Base-by-base conservation (phyloP, 1,140 invertebrate genomes). In the Temnothorax longispinosus region DNA sequence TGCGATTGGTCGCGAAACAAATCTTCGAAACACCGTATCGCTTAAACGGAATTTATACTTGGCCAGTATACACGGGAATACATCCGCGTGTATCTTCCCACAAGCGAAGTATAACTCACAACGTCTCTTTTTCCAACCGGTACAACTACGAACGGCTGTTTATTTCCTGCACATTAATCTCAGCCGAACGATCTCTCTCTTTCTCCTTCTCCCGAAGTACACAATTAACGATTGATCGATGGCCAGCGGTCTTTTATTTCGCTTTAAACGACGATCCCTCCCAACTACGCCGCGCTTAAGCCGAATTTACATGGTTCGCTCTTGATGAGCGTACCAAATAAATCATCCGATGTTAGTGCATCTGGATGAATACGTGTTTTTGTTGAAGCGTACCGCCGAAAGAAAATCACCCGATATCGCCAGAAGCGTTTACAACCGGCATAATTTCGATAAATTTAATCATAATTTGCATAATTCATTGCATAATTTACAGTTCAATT, bases 151-250 rank as follows among this genome's bases (percentile, higher is more conserved):
- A 69, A 54, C 13, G 64, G 52, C 64, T 56, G 50, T 81, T 81
- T 81, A 81, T 81, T 81, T 81, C 78, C 64, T 81, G 64, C 35
- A 58, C 78, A 81, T 81, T 81, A 81, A 81, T 81, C 78, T 71
- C 78, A 35, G 8, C 21, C 10, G 76, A 64, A 64, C 60, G 21
- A 54, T 62, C n/a, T n/a, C 41, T 84, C 65, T 50, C 56, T 80
- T 62, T 69, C 58, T 65, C 74, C 52, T 58, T 47, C 80, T 67
- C 54, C 38, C 64, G 50, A 81, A 38, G 78, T 81, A 71, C 38
- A 81, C 65, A 81, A 81, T 81, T 81, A 56, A 52, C 62, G 27
- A 85, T 67, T 82, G 65, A 87, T 69, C 47, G 67, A 72, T 71
- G 75, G 41, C 54, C 15, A 15, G 2, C 18, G 15, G 15, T 64